Base-by-base conservation (phyloP, 2,888 invertebrate genomes). In the Chymomyza fuscimana region DNA sequence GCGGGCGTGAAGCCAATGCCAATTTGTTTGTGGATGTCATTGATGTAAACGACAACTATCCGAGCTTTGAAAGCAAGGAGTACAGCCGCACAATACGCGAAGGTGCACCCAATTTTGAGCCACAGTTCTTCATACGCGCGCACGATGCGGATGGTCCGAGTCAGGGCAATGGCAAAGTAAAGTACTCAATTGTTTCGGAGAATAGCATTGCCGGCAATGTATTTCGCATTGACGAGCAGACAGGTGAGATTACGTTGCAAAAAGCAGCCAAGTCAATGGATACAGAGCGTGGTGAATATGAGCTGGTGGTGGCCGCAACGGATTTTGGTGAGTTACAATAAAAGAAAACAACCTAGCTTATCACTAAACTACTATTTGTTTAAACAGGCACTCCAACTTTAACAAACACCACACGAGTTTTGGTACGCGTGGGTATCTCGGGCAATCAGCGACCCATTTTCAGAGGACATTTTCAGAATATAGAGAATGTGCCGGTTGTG, bases 401-500 rank as follows among this genome's bases (percentile, higher is more conserved):
- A 0, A 92, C 93, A 63, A 94, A 95, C 52, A 95, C 95, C 74
- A 94, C 95, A 0, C 93, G 94, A 50, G 93, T 96, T 0, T 93
- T 93, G 10, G 93, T 96, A 16, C 93, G 95, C n/a, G 96, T 96
- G 0, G 96, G 96, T 0, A 95, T 96, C 4, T 95, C 96, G 0
- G 96, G 96, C 1, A 96, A 96, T 83, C 95, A 96, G 81, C 92
- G 95, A n/a, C 96, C 96, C 0, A 94, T 95, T n/a, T 96, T 95
- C 82, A 94, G 95, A 79, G 95, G 95, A 1, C 95, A 95, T 81
- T 95, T 94, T 79, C 94, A 94, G 65, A 93, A 93, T 74, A 93
- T 93, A 3, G 91, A 91, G 76, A 90, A 91, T 67, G 81, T 91
- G n/a, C 93, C 94, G 36, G 93, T 93, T 22, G 91, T 94, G 0